Conservation (phyloP, 2,888 invertebrate genomes). For the Zhuqinia jingwanae region DNA sequence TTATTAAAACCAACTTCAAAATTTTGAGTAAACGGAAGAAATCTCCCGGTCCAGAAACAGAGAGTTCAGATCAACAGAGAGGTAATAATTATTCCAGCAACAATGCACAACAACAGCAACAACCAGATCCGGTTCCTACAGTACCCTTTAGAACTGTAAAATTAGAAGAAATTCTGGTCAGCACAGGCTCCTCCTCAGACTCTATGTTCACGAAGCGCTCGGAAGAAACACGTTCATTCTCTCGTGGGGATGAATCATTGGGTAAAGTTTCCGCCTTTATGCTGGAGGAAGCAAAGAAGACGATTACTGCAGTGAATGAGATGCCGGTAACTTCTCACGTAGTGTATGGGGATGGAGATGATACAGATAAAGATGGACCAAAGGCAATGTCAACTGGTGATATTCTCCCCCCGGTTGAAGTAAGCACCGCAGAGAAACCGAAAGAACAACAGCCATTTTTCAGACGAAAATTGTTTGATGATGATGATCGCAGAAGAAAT, state of each 20-base stretch:
- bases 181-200: neutral
- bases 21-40: neutral
- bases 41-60: neutral
- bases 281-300: neutral
- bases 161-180: neutral
- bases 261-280: neutral
- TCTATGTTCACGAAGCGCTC: neutral
- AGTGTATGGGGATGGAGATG: too few species aligned
- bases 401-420: too few species aligned
- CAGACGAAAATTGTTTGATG: constrained; percentile 6
- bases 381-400: too few species aligned
- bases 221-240: neutral
- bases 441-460: neutral
- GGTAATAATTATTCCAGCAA: neutral
- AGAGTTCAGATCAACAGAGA: neutral
- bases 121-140: too few species aligned
- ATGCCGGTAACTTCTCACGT: too few species aligned
- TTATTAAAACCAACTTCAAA: constrained; percentile 14
- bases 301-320: neutral
- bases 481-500: constrained; percentile 24
- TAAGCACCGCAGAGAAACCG: neutral
- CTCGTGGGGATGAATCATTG: neutral
- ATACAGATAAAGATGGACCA: too few species aligned
- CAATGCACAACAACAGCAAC: too few species aligned
- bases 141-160: neutral